Conservation (phyloP, 2,113 vertebrate species). For the Brachyistius frenatus region DNA sequence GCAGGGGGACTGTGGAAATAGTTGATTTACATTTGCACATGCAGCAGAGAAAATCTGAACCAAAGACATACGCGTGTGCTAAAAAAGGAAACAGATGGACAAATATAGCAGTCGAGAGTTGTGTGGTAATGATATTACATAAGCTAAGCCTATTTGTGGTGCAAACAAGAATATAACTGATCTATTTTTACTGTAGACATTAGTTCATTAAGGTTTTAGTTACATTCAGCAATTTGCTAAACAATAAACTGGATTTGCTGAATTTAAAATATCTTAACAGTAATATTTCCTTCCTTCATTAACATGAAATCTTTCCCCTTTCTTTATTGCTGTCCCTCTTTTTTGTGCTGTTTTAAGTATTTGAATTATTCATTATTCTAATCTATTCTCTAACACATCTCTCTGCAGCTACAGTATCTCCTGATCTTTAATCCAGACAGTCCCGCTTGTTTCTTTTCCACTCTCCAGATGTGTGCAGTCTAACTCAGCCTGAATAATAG, state of each 20-base stretch:
- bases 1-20: slow-evolving; percentile 20
- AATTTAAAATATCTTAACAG: not conserved
- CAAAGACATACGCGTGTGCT: slow-evolving; percentile 15
- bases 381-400: not conserved
- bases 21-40: slow-evolving; percentile 28
- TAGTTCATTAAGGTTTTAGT: not conserved
- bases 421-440: slow-evolving; percentile 12
- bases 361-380: slow-evolving; percentile 13
- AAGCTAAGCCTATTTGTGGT: slow-evolving; percentile 18
- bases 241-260: not conserved
- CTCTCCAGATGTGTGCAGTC: not conserved
- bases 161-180: slow-evolving; percentile 3
- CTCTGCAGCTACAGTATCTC: not conserved
- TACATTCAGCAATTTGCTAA: not conserved
- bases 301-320: not conserved
- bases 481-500: slow-evolving; percentile 11
- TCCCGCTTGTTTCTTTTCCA: slow-evolving; percentile 1
- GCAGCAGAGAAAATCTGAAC: slow-evolving; percentile 24
- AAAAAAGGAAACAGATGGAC: slow-evolving; percentile 42
- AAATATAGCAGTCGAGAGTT: slow-evolving; percentile 22
- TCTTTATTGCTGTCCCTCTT: not conserved
- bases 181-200: slow-evolving; percentile 5
- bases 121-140: slow-evolving; percentile 38
- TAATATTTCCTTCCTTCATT: not conserved
- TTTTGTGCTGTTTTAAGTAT: not conserved